Percentiles rank a stretch among this genome's conserved stretches.
These are phyloP conservation scores for Bos indicus DNA, from an alignment of 2,113 vertebrate species.

Conservation along the genomic window DNA sequence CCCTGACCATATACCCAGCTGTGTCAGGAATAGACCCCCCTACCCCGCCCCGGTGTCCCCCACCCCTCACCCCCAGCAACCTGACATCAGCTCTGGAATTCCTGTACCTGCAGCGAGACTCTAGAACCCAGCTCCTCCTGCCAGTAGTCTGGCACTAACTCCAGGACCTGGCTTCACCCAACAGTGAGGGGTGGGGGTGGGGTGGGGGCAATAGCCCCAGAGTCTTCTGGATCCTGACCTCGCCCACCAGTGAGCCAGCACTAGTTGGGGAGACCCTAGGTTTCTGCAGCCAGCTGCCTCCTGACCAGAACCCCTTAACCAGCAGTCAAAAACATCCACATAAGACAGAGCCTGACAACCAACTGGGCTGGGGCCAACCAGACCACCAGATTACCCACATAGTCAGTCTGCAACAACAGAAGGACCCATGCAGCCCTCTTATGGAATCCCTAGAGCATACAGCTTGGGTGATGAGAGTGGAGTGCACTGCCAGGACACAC, in stretches of 20 bases:
- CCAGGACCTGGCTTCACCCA: neutral
- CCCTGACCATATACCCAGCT: neutral
- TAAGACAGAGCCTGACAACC: neutral
- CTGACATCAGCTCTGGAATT: neutral
- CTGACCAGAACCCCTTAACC: neutral
- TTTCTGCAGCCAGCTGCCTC: neutral
- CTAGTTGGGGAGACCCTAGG: neutral
- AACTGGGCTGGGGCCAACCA: neutral
- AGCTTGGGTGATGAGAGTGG: neutral
- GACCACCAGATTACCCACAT: neutral
- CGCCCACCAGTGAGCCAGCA: neutral
- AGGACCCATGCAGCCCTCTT: neutral
- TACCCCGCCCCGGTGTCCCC: fast-evolving
- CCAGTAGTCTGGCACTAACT: neutral
- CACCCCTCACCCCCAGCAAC: fast-evolving
- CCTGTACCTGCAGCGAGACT: neutral
- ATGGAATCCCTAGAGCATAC: neutral
- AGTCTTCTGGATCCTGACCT: neutral
- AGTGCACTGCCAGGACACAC: neutral
- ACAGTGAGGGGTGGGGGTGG: neutral
- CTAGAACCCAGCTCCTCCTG: neutral
- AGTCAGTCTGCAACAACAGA: neutral
- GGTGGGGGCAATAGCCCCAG: neutral
- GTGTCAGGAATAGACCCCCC: neutral
- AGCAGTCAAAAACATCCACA: neutral